A percentile compares a stretch with the other conserved stretches of the same genome.
phyloP scores from a whole-genome alignment of 2,113 vertebrate genomes.

The Dissostichus mawsoni region DNA sequence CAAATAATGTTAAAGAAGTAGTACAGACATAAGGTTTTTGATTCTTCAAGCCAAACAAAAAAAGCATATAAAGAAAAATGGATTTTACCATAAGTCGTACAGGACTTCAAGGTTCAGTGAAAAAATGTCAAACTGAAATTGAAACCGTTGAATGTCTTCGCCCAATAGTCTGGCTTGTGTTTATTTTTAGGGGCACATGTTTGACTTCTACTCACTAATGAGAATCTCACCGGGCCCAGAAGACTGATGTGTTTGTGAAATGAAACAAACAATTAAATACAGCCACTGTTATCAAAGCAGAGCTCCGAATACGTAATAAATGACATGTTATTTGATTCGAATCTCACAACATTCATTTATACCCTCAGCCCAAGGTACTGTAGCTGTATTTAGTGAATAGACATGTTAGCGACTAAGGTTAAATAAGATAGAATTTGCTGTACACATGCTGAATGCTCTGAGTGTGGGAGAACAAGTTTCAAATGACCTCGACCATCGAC shows the following conservation, averaged over 20 bases:
- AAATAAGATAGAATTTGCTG: conserved; percentile 38
- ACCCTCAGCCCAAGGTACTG: conserved; percentile 6
- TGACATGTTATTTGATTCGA: conserved; percentile 20
- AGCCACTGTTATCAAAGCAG: conserved; percentile 17
- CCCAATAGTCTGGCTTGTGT: conserved; percentile 19
- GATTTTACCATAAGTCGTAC: not conserved
- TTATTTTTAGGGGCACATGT: conserved; percentile 36
- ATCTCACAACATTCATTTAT: conserved; percentile 8
- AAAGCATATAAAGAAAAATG: conserved; percentile 17
- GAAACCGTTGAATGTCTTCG: conserved; percentile 6
- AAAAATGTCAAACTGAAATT: conserved; percentile 26
- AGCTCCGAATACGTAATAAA: conserved; percentile 29
- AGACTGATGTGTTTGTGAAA: not conserved
- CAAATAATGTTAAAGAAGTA: not conserved
- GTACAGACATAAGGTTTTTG: conserved; percentile 8
- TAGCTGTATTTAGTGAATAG: not conserved
- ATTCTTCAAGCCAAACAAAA: conserved; percentile 25
- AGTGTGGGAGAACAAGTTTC: conserved; percentile 48
- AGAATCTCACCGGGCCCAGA: not conserved
- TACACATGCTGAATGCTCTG: conserved; percentile 7
- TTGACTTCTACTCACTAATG: not conserved
- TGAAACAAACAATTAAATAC: conserved; percentile 25
- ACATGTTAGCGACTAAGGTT: conserved; percentile 35
- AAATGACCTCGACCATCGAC: conserved; percentile 66
- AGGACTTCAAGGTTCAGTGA: conserved; percentile 18